These are phyloP conservation scores for Noctua janthe DNA, from an alignment of 2,888 invertebrate genomes.

Conservation along the genomic window DNA sequence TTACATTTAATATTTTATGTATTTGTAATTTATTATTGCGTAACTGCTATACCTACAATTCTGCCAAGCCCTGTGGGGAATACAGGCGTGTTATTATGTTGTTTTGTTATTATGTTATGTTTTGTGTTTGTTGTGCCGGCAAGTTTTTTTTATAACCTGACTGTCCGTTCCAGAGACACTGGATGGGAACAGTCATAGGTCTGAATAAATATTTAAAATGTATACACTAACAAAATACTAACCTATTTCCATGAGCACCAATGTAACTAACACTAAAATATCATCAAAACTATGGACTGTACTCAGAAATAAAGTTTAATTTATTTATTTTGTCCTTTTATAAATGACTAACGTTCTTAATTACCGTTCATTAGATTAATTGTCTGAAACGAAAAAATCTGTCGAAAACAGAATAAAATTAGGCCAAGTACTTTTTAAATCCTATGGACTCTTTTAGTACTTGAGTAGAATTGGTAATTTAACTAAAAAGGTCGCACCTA, in stretches of 20 bases:
- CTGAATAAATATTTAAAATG: background rate
- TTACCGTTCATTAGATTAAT: slow-evolving; percentile 25
- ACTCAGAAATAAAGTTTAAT: background rate
- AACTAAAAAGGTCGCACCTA: background rate
- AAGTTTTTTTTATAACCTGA: background rate
- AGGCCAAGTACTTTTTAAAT: slow-evolving; percentile 22
- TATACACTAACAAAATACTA: background rate
- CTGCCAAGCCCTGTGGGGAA: background rate
- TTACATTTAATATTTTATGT: background rate
- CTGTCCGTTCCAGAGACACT: background rate
- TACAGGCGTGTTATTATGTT: fast-evolving
- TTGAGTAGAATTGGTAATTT: background rate
- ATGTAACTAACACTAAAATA: background rate
- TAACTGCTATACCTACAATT: background rate
- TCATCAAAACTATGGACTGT: background rate
- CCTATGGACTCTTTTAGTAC: background rate
- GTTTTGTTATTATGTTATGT: background rate
- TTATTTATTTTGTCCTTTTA: background rate
- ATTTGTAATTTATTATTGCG: background rate
- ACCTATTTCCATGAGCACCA: background rate
- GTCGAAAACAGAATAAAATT: slow-evolving; percentile 2
- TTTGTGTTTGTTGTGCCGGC: too few species aligned
- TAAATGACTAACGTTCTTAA: background rate
- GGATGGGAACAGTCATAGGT: background rate
- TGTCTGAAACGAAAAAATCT: slow-evolving; percentile 22